These are phyloP conservation scores for Salvelinus sp. DNA, from an alignment of 2,113 vertebrate genomes.

Conservation along the genomic window DNA sequence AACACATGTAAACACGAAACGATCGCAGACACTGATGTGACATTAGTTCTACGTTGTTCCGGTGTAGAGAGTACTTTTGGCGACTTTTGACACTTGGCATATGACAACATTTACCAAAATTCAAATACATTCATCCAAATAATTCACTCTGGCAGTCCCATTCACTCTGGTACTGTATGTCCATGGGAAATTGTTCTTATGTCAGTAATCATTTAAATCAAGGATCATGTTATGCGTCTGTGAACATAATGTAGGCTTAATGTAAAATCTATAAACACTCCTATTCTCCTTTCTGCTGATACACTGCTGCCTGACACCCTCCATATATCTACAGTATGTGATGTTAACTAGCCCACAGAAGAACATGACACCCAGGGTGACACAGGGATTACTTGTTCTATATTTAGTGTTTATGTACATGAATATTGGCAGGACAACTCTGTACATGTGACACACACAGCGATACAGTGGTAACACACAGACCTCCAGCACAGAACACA, in stretches of 20 bases:
- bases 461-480: conserved; percentile 85
- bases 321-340: conserved; percentile 12
- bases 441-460: conserved; percentile 87
- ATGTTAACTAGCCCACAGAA: conserved; percentile 61
- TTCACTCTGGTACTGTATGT: background rate
- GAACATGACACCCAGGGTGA: conserved; percentile 75
- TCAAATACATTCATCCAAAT: background rate
- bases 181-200: background rate
- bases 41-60: background rate
- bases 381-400: conserved; percentile 77
- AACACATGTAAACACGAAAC: background rate
- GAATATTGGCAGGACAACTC: conserved; percentile 86
- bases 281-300: conserved; percentile 1
- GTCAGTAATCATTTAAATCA: background rate
- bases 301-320: background rate
- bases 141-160: background rate
- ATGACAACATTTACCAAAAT: background rate
- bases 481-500: conserved; percentile 83
- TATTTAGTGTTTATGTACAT: conserved; percentile 86
- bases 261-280: conserved; percentile 33
- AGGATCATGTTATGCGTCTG: conserved; percentile 26
- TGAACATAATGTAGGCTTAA: conserved; percentile 23
- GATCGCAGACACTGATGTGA: background rate
- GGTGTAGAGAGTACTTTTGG: background rate
- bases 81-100: background rate